phyloP scores from a whole-genome alignment of 1,140 invertebrate species.

The Zaprionus tsacasi region DNA sequence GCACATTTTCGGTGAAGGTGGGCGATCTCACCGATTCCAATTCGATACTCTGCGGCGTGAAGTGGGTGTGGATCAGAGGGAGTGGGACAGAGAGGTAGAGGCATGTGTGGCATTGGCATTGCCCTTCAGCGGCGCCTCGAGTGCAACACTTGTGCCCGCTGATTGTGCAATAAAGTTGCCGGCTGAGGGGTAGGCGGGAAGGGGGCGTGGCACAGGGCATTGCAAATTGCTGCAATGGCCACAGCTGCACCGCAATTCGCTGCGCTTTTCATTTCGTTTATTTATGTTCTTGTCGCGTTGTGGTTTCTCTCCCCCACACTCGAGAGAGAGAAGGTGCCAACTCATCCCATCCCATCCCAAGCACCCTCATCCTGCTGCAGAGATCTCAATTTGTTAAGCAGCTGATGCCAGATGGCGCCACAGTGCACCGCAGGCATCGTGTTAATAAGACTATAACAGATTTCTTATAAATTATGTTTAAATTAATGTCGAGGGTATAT shows the following conservation, averaged over 20 bases:
- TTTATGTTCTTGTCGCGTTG: slow-evolving; percentile 74
- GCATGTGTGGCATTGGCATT: slow-evolving; percentile 20
- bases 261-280: slow-evolving; percentile 78
- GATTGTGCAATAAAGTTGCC: slow-evolving; percentile 74
- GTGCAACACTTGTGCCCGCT: slow-evolving; percentile 65
- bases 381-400: slow-evolving; percentile 77
- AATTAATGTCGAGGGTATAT: slow-evolving; percentile 42
- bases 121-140: slow-evolving; percentile 50
- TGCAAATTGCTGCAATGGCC: slow-evolving; percentile 65
- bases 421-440: slow-evolving; percentile 31
- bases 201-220: slow-evolving; percentile 57
- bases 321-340: slow-evolving; percentile 60
- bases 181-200: neutral
- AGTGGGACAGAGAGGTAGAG: neutral
- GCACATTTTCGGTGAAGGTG: slow-evolving; percentile 71
- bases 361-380: neutral
- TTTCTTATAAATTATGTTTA: slow-evolving; percentile 75
- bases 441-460: slow-evolving; percentile 76
- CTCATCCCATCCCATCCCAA: slow-evolving; percentile 41
- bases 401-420: slow-evolving; percentile 69
- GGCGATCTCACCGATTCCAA: slow-evolving; percentile 52
- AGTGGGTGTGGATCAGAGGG: slow-evolving; percentile 61
- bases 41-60: slow-evolving; percentile 49
- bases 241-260: slow-evolving; percentile 67
- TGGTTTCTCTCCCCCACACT: slow-evolving; percentile 51